A percentile compares a stretch with the other conserved stretches of the same genome.
Conservation (phyloP, 2,113 vertebrate species). For the Bagarius yarrelli region DNA sequence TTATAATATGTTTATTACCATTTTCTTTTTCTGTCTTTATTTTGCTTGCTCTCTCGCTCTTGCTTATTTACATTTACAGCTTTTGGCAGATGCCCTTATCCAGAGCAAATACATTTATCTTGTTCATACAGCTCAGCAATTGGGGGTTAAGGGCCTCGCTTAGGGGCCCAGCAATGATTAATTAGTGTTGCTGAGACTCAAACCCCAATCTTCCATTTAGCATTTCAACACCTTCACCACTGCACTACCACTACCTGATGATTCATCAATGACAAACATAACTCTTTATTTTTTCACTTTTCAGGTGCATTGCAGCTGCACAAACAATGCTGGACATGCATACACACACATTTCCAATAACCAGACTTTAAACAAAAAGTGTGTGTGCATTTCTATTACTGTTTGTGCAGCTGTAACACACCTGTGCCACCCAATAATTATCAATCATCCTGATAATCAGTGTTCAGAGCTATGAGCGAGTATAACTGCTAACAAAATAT, state of each 20-base stretch:
- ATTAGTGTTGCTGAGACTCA: too few relatives aligned
- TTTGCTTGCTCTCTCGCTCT: too few relatives aligned
- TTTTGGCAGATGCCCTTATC: too few relatives aligned
- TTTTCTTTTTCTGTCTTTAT: too few relatives aligned
- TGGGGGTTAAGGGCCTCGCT: too few relatives aligned
- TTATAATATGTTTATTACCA: too few relatives aligned
- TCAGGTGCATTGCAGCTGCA: conserved; percentile 16
- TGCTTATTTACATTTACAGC: too few relatives aligned
- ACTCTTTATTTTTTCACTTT: not conserved
- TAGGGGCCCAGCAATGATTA: too few relatives aligned
- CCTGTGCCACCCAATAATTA: not conserved
- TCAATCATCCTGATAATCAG: conserved; percentile 21
- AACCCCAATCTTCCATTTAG: too few relatives aligned
- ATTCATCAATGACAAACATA: not conserved
- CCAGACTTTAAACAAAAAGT: not conserved
- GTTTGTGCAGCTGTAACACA: conserved; percentile 32
- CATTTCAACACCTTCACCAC: too few relatives aligned
- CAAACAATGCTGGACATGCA: conserved; percentile 10
- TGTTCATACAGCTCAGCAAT: too few relatives aligned
- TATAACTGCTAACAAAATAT: not conserved
- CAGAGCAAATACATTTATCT: too few relatives aligned
- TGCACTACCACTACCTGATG: not conserved
- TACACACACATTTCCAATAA: not conserved
- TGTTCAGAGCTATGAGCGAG: not conserved
- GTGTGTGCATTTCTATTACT: not conserved